Base-by-base conservation (phyloP, 1,140 invertebrate species). In the Lerema accius region DNA sequence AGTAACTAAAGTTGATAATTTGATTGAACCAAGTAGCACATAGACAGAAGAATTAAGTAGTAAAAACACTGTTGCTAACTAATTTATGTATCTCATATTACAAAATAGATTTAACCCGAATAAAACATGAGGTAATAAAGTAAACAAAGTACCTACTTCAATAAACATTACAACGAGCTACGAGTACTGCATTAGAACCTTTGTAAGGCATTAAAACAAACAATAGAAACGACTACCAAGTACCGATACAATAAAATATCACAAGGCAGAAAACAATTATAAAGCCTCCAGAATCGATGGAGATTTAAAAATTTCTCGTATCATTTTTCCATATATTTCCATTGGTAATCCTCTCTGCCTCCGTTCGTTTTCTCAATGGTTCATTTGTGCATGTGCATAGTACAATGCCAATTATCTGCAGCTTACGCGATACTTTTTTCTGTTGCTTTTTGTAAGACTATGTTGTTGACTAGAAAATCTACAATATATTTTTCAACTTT, bases 331-430 rank as follows among this genome's bases (percentile, higher is more conserved):
- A 37, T 37, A 37, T 46, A 46, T 26, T 26, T 51, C n/a, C 35
- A 51, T 19, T 37, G 35, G 15, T 28, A 56, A 45, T 56, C 53
- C 23, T 11, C 40, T 55, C 13, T 56, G 28, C 23, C 5, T 45
- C 15, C 19, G 23, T 16, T 32, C 53, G 40, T 56, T 32, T 19
- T 11, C 15, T 19, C 14, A 2, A 48, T 48, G 19, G 45, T 43
- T 45, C 28, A 43, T 56, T 56, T 45, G 28, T 56, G 16, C 40
- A 45, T 28, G 39, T 45, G 40, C 23, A 16, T 45, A n/a, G 19
- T 56, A 17, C 39, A 23, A 19, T 42, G 53, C 53, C 53, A 56
- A 56, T 56, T 56, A 56, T 56, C 53, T 56, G 53, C 14, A 45
- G 53, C 53, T 56, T 56, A 55, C 28, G 43, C 23, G 16, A 32